Conservation (phyloP, 2,113 vertebrate species). For the Brachionichthys hirsutus region DNA sequence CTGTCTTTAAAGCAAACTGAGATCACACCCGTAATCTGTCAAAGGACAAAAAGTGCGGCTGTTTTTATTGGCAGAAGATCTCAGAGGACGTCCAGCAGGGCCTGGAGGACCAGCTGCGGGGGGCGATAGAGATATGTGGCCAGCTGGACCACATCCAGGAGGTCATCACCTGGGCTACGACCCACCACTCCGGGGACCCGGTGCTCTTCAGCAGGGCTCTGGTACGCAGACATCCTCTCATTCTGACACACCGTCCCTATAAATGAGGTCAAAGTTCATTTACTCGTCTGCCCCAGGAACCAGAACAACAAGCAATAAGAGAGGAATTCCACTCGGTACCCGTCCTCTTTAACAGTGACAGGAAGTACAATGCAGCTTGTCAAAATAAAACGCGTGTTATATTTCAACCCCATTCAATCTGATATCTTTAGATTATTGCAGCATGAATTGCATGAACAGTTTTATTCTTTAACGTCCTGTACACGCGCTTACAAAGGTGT, state of each 20-base stretch:
- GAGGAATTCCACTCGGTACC: neutral
- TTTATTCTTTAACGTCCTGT: too few relatives aligned
- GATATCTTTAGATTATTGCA: too few relatives aligned
- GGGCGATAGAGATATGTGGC: conserved; percentile 86
- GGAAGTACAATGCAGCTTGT: neutral
- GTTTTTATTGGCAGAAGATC: conserved; percentile 79
- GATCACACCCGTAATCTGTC: conserved; percentile 50
- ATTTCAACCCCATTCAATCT: too few relatives aligned
- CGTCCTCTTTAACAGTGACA: neutral
- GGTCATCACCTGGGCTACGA: conserved; percentile 94
- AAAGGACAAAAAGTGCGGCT: neutral
- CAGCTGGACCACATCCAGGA: conserved; percentile 95
- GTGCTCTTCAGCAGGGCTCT: conserved; percentile 97
- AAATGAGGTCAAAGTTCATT: too few relatives aligned
- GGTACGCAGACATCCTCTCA: conserved; percentile 86
- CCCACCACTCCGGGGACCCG: conserved; percentile 87
- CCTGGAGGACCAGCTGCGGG: conserved; percentile 91
- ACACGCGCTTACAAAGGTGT: too few relatives aligned
- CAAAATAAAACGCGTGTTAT: too few relatives aligned
- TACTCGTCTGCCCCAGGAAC: too few relatives aligned
- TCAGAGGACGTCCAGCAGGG: conserved; percentile 87
- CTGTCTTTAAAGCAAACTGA: conserved; percentile 46
- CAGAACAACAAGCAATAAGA: too few relatives aligned
- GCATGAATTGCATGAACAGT: too few relatives aligned
- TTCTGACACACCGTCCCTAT: too few relatives aligned